Evolutionary conservation across 2,888 invertebrate species (phyloP), one percentile per base, ranked within the genome.

Genomic region (Platerodrilus igneus): DNA sequence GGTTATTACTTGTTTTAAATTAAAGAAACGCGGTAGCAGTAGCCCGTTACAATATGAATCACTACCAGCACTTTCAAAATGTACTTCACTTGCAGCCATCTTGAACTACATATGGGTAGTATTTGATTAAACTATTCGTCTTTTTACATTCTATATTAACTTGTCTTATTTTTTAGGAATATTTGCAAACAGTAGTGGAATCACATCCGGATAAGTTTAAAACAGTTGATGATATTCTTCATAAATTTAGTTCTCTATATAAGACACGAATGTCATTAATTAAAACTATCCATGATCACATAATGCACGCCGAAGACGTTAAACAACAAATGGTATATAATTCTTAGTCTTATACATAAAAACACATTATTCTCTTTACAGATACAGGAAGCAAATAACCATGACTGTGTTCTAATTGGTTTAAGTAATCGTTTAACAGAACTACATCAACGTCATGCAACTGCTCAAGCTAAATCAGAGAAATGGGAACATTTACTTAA

Each of bases 401-500:
- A 43, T n/a, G 32, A 13, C 14, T 19, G 23, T 4, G n/a, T n/a
- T 1, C n/a, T 43, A 3, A 35, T 30, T 4, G 43, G 43, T 15
- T n/a, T 39, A n/a, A 27, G 16, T 20, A 43, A 43, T 26, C 20
- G 17, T 3, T 10, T 43, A 7, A 13, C 35, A 4, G 17, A 20
- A 7, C 9, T 39, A 5, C 25, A 36, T n/a, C 26, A 17, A 9
- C 30, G 38, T 4, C 23, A 38, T 18, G 16, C 7, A 3, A 21
- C 6, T 21, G 38, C 38, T 10, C 26, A 23, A 26, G 9, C 7
- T 1, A 20, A 27, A 4, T 20, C 26, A 2, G 11, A 30, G 28
- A 34, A 39, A 18, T 43, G 35, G 35, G 43, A 35, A 21, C 13
- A 27, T 14, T 21, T 35, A 5, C 35, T 43, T 3, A 19, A 19